Conservation (phyloP, 2,113 vertebrate species). For the Sceloporus undulatus region DNA sequence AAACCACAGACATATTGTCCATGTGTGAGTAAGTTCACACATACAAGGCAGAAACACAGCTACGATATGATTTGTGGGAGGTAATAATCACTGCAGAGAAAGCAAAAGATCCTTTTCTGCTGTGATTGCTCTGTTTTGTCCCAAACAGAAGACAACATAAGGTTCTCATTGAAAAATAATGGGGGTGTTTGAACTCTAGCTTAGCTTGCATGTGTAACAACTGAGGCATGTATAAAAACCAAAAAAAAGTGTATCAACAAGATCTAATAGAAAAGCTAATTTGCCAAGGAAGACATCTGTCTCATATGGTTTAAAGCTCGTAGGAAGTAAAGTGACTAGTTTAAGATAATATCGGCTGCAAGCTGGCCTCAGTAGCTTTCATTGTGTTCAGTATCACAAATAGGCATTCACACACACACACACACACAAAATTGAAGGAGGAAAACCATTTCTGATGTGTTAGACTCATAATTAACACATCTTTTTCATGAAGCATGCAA, state of each 20-base stretch:
- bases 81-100: constrained; percentile 9
- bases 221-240: constrained; percentile 25
- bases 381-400: neutral
- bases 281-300: constrained; percentile 3
- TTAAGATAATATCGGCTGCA: neutral
- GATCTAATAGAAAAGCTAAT: neutral
- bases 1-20: constrained; percentile 21
- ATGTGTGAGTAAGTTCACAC: constrained; percentile 35
- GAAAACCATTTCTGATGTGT: no score
- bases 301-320: neutral
- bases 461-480: accelerated
- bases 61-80: constrained; percentile 11
- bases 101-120: constrained; percentile 19
- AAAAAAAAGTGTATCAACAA: constrained; percentile 3
- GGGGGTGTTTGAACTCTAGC: neutral
- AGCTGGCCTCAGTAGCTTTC: neutral
- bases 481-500: neutral
- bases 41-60: constrained; percentile 17
- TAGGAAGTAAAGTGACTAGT: neutral
- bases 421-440: no score
- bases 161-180: constrained; percentile 45
- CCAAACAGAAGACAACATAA: constrained; percentile 30
- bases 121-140: constrained; percentile 44
- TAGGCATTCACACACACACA: neutral
- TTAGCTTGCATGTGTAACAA: constrained; percentile 13